phyloP scores from a whole-genome alignment of 2,888 invertebrate species.

The Onthophagus sagittarius region DNA sequence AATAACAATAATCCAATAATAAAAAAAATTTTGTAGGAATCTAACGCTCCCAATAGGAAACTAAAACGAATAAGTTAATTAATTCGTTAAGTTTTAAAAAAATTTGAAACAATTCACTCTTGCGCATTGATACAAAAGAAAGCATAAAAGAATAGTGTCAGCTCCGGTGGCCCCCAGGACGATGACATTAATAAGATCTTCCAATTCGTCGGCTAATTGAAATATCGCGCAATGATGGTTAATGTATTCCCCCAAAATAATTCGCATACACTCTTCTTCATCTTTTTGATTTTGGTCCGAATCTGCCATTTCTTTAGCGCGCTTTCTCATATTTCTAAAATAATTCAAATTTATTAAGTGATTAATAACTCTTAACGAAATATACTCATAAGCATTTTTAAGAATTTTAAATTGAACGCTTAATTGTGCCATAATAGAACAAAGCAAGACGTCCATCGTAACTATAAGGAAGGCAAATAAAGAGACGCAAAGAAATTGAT shows the following conservation, averaged over 20 bases:
- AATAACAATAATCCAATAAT: conserved; percentile 26
- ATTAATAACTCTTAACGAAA: background rate
- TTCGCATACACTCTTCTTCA: background rate
- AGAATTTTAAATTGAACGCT: conserved; percentile 5
- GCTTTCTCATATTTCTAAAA: background rate
- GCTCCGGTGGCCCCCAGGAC: background rate
- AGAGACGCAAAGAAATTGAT: background rate
- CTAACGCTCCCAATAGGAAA: conserved; percentile 21
- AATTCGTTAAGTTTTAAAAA: background rate
- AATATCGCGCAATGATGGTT: background rate
- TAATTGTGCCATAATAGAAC: background rate
- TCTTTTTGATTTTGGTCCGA: background rate
- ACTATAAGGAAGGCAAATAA: background rate
- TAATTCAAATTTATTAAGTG: background rate
- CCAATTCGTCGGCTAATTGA: background rate
- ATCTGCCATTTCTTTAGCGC: background rate
- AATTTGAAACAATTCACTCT: background rate
- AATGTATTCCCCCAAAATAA: background rate
- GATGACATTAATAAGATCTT: background rate
- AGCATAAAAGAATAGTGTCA: background rate
- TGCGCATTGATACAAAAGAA: conserved; percentile 1
- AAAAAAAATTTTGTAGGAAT: conserved; percentile 26
- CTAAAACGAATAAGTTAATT: conserved; percentile 19
- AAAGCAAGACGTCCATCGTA: background rate
- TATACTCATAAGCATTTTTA: background rate